Conservation (phyloP, 2,797 vertebrate species). For the Molossus alvarezi region DNA sequence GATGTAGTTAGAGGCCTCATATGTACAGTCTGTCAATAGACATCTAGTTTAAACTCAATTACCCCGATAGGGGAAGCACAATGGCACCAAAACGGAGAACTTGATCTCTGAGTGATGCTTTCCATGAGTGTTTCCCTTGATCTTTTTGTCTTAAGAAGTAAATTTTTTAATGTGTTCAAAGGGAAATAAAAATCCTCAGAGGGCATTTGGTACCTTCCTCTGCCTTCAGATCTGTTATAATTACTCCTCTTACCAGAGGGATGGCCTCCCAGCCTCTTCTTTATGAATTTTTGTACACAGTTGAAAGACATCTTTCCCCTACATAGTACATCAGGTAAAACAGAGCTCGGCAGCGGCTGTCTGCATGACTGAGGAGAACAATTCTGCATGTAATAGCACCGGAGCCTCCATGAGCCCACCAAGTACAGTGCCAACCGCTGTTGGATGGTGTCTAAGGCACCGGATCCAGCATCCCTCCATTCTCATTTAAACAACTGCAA, state of each 20-base stretch:
- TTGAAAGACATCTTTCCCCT: slow-evolving; percentile 47
- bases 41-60: slow-evolving; percentile 53
- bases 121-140: background rate
- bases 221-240: slow-evolving; percentile 45
- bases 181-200: slow-evolving; percentile 56
- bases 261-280: slow-evolving; percentile 4
- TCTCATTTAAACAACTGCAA: background rate
- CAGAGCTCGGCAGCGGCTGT: background rate
- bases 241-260: background rate
- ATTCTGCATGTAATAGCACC: background rate
- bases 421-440: background rate
- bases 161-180: slow-evolving; percentile 35
- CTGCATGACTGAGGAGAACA: background rate
- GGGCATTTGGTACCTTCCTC: background rate
- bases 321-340: background rate
- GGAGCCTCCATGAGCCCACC: background rate
- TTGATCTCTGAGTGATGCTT: background rate
- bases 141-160: slow-evolving; percentile 49
- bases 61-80: slow-evolving; percentile 27
- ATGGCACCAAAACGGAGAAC: slow-evolving; percentile 43
- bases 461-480: background rate
- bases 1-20: slow-evolving; percentile 1
- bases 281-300: slow-evolving; percentile 20
- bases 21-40: slow-evolving; percentile 28
- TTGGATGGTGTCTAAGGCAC: background rate